Base-by-base conservation (phyloP, 2,113 vertebrate genomes). In the Myotis yumanensis region DNA sequence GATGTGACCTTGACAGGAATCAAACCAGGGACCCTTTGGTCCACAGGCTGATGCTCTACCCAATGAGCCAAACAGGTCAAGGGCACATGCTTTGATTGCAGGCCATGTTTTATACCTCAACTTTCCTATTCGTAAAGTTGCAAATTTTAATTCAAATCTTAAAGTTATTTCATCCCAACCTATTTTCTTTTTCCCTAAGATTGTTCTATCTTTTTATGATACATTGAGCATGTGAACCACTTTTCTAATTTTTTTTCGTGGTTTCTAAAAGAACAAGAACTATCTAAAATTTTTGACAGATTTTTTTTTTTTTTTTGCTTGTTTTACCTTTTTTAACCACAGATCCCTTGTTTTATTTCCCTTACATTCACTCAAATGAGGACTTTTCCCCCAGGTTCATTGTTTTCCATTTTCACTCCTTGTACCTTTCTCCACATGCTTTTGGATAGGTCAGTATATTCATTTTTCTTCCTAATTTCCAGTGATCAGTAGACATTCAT, bases 81-180 rank as follows among this genome's bases (percentile, higher is more conserved):
- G 9, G 10, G 25, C 57, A 59, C 57, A 59, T 59, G 25, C 25
- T 59, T 59, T 59, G 57, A 59, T 59, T 59, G 9, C 23, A 59
- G 57, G 25, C 35, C 85, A 51, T 17, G 8, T 35, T 84, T 54
- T 79, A 20, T 62, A 54, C 40, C 11, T 7, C 10, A 86, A 16
- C 30, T 66, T 88, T 72, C 37, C n/a, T 89, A 52, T 46, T 90
- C 51, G 8, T n/a, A 20, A 79, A 16, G 30, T 54, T 89, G 94
- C 93, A 15, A 15, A 43, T 89, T 94, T 96, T 54, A 68, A 80
- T 89, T 51, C 16, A 35, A 32, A 17, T 52, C 23, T 76, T 94
- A 89, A 52, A 71, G 4, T 80, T 28, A 71, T 85, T 94, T 90
- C 69, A 93, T 69, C 12, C 8, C 10, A 75, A 35, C 20, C 20